Percentiles rank a stretch among this genome's conserved stretches.
These are phyloP conservation scores for Gymnodraco acuticeps DNA, from an alignment of 2,797 vertebrate species.

Conservation along the genomic window DNA sequence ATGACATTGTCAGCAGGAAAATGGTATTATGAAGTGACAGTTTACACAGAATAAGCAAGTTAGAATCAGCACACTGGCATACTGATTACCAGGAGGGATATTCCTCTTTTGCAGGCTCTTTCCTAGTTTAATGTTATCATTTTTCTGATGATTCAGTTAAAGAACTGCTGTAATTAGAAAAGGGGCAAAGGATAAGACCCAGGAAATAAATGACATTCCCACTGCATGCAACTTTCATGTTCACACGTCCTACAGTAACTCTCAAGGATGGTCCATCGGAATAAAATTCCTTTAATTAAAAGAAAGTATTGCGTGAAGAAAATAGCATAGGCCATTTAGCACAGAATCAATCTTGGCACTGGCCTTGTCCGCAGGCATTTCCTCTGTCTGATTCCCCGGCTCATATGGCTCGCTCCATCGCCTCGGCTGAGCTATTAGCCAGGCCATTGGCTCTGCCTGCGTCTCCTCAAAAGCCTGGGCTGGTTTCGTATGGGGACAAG, in stretches of 20 bases:
- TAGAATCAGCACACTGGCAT: neutral
- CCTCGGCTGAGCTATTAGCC: slow-evolving; percentile 64
- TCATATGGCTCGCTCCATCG: slow-evolving; percentile 54
- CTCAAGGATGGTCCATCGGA: slow-evolving; percentile 35
- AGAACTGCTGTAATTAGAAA: neutral
- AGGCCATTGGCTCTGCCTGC: slow-evolving; percentile 48
- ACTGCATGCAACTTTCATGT: slow-evolving; percentile 20
- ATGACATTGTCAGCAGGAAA: neutral
- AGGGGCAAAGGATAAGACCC: neutral
- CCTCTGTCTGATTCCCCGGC: slow-evolving; percentile 35
- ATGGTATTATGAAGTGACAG: neutral
- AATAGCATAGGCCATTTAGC: slow-evolving; percentile 51
- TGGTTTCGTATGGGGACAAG: slow-evolving; percentile 57
- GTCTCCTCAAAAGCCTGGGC: slow-evolving; percentile 54
- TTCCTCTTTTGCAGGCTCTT: neutral
- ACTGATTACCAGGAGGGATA: neutral
- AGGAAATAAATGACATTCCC: slow-evolving; percentile 12
- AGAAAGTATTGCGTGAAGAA: slow-evolving; percentile 44
- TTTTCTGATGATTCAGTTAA: neutral
- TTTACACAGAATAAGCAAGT: slow-evolving; percentile 1
- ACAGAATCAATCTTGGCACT: slow-evolving; percentile 40
- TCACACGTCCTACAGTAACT: slow-evolving; percentile 2
- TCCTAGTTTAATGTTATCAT: neutral
- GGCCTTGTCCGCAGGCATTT: slow-evolving; percentile 41
- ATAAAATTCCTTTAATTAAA: slow-evolving; percentile 53